These are phyloP conservation scores for Nettapus auritus DNA, from an alignment of 2,113 vertebrate species.

Conservation along the genomic window DNA sequence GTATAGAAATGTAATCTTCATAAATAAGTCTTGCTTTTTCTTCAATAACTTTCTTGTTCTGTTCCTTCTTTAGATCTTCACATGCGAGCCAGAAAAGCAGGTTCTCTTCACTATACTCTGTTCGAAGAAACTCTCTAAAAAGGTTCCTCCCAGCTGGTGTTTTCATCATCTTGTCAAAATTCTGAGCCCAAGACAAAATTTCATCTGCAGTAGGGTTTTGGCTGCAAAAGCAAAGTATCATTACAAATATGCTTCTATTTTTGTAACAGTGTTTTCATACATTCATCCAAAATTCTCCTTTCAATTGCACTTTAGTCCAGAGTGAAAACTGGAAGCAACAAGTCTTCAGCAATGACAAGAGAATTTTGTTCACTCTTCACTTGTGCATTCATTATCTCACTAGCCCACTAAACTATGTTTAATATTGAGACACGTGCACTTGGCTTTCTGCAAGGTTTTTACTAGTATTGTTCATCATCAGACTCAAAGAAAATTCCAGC, in stretches of 20 bases:
- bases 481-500: neutral
- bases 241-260: conserved; percentile 54
- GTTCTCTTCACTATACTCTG: conserved; percentile 98
- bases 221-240: conserved; percentile 61
- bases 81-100: conserved; percentile 98
- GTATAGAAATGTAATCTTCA: conserved; percentile 98
- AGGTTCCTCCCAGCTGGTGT: conserved; percentile 90
- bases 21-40: conserved; percentile 96
- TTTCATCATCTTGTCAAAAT: conserved; percentile 98
- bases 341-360: neutral
- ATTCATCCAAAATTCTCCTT: conserved; percentile 8
- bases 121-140: conserved; percentile 95
- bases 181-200: conserved; percentile 94
- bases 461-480: neutral
- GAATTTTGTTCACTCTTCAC: neutral
- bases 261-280: conserved; percentile 40
- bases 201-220: conserved; percentile 90
- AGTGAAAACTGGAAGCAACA: neutral
- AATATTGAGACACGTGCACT: neutral
- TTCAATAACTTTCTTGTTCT: conserved; percentile 84
- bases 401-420: neutral
- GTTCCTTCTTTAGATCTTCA: conserved; percentile 95
- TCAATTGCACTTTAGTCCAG: neutral
- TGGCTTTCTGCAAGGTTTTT: neutral
- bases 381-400: conserved; percentile 30